A percentile compares a stretch with the other conserved stretches of the same genome.
Conservation (phyloP, 2,113 vertebrate genomes). For the Pygoscelis adeliae region DNA sequence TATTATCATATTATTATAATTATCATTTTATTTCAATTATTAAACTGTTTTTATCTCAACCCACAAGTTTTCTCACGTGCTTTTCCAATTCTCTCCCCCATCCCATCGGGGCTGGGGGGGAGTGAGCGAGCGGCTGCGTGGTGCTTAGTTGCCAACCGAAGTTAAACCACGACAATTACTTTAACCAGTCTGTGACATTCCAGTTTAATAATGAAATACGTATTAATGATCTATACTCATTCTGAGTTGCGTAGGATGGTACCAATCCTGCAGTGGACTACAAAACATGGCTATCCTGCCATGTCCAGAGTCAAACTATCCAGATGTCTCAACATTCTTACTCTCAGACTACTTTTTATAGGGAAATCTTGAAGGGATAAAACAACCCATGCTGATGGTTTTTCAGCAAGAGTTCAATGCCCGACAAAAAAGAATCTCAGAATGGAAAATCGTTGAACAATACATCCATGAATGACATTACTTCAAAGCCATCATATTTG, state of each 20-base stretch:
- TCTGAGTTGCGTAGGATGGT: background rate
- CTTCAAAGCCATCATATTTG: background rate
- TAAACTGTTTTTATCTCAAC: too few species aligned
- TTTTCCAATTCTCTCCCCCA: too few species aligned
- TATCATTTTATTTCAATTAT: too few species aligned
- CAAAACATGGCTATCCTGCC: background rate
- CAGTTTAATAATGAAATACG: background rate
- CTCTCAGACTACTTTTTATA: background rate
- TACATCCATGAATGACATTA: background rate
- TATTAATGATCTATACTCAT: background rate
- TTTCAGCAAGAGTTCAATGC: background rate
- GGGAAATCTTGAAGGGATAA: background rate
- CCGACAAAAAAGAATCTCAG: background rate
- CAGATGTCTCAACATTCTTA: background rate
- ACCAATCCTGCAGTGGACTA: background rate
- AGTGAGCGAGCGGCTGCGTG: too few species aligned
- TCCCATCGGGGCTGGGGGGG: too few species aligned
- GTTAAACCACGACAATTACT: too few species aligned
- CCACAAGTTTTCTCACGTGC: too few species aligned
- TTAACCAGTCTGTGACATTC: background rate
- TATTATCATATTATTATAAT: too few species aligned
- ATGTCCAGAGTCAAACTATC: background rate
- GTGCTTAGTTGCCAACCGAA: too few species aligned
- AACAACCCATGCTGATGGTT: fast-evolving
- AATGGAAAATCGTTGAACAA: background rate